A percentile compares a stretch with the other conserved stretches of the same genome.
phyloP scores from a whole-genome alignment of 1,140 invertebrate species.

The Leptopilina clavipes region DNA sequence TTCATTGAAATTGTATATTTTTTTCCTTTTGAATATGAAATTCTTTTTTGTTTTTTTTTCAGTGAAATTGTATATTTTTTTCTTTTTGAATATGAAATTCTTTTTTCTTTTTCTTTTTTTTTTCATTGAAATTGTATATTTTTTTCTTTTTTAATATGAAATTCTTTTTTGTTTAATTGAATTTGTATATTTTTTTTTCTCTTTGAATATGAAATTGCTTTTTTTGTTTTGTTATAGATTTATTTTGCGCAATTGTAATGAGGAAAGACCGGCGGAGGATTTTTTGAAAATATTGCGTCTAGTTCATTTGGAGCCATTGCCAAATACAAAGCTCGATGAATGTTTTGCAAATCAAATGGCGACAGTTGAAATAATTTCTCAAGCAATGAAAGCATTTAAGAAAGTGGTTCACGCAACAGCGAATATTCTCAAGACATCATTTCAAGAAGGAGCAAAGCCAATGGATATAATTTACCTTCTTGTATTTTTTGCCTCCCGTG shows the following conservation, averaged over 20 bases:
- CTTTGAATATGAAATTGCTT: too few relatives aligned
- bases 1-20: background rate
- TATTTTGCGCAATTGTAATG: conserved; percentile 58
- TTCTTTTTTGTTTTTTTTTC: background rate
- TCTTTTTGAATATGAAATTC: too few relatives aligned
- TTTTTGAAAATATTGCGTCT: conserved; percentile 60
- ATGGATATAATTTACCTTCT: conserved; percentile 68
- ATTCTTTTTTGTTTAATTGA: too few relatives aligned
- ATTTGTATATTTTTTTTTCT: too few relatives aligned
- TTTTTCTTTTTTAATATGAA: too few relatives aligned
- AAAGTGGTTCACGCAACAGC: conserved; percentile 56
- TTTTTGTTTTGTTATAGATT: conserved; percentile 63
- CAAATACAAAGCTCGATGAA: conserved; percentile 60
- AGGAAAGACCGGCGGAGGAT: conserved; percentile 57
- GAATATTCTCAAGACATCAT: conserved; percentile 54
- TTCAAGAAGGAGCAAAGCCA: conserved; percentile 58
- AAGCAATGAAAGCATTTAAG: conserved; percentile 60
- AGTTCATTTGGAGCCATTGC: conserved; percentile 63
- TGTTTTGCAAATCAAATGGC: conserved; percentile 64
- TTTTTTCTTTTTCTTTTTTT: too few relatives aligned
- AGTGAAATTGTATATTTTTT: too few relatives aligned
- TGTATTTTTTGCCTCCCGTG: conserved; percentile 53
- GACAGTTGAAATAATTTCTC: conserved; percentile 63
- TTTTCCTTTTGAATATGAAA: background rate
- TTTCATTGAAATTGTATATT: too few relatives aligned